These are phyloP conservation scores for Plutella xylostella DNA, from an alignment of 2,888 invertebrate genomes.

Conservation along the genomic window DNA sequence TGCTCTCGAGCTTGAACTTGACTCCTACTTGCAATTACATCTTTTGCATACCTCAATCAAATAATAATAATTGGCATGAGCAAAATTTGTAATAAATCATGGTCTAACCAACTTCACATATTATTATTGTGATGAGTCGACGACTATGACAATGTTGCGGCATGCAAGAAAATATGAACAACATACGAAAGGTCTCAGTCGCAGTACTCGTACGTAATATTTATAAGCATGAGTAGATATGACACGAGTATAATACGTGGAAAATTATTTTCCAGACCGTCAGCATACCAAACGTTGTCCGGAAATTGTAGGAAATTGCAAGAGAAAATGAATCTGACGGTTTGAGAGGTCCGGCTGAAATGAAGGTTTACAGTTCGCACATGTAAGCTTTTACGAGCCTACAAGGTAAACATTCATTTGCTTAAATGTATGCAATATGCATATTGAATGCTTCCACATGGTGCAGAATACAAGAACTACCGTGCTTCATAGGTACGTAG, in stretches of 20 bases:
- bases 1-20: slow-evolving; percentile 60
- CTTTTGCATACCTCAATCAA: too few relatives aligned
- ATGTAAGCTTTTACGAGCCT: background rate
- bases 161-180: too few relatives aligned
- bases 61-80: too few relatives aligned
- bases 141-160: background rate
- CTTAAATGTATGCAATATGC: too few relatives aligned
- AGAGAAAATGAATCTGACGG: slow-evolving; percentile 65
- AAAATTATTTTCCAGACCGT: slow-evolving; percentile 57
- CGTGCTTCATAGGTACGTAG: too few relatives aligned
- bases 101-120: too few relatives aligned
- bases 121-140: too few relatives aligned
- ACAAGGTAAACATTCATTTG: too few relatives aligned
- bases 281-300: slow-evolving; percentile 54
- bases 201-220: background rate
- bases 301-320: slow-evolving; percentile 71
- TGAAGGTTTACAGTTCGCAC: slow-evolving; percentile 3
- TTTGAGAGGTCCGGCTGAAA: slow-evolving; percentile 44
- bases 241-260: slow-evolving; percentile 27
- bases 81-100: too few relatives aligned
- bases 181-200: background rate
- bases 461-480: too few relatives aligned
- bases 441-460: too few relatives aligned
- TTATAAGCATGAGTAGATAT: background rate
- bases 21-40: slow-evolving; percentile 13